phyloP scores from a whole-genome alignment of 2,888 invertebrate species.

The Sialis lutaria region DNA sequence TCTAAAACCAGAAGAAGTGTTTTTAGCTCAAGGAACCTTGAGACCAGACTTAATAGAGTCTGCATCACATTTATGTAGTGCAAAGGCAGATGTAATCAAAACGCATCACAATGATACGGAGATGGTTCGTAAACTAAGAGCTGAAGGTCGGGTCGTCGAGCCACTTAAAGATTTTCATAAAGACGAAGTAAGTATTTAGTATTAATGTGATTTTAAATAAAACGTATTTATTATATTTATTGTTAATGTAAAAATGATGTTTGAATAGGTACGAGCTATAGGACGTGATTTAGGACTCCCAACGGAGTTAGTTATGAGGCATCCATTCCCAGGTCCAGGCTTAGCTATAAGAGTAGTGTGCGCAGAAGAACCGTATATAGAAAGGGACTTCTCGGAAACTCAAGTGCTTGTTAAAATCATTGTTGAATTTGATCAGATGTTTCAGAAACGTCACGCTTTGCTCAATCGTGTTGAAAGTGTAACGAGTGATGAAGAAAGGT shows the following conservation, averaged over 20 bases:
- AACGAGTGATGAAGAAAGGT: constrained; percentile 52
- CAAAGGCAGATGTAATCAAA: constrained; percentile 90
- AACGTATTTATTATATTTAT: no score
- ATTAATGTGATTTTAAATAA: not conserved
- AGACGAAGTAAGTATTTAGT: constrained; percentile 54
- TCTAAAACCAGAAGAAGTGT: constrained; percentile 80
- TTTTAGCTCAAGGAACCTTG: constrained; percentile 87
- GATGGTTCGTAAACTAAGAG: constrained; percentile 59
- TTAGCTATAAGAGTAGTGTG: constrained; percentile 92
- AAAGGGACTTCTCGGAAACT: constrained; percentile 89
- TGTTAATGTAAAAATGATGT: constrained; percentile 23
- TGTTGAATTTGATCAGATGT: constrained; percentile 82
- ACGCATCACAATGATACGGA: constrained; percentile 99
- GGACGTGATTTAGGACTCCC: constrained; percentile 85
- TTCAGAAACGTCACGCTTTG: constrained; percentile 82
- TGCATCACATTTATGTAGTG: constrained; percentile 65
- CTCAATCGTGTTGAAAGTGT: constrained; percentile 72
- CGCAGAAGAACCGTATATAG: constrained; percentile 87
- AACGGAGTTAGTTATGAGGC: constrained; percentile 71
- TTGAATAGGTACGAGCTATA: constrained; percentile 36
- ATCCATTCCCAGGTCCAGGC: constrained; percentile 98
- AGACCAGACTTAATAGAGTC: constrained; percentile 97
- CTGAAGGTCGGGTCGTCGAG: constrained; percentile 80
- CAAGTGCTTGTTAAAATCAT: constrained; percentile 89
- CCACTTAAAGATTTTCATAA: constrained; percentile 99